Evolutionary conservation across 2,113 vertebrate genomes (phyloP).

Genomic region (Setophaga petechia): DNA sequence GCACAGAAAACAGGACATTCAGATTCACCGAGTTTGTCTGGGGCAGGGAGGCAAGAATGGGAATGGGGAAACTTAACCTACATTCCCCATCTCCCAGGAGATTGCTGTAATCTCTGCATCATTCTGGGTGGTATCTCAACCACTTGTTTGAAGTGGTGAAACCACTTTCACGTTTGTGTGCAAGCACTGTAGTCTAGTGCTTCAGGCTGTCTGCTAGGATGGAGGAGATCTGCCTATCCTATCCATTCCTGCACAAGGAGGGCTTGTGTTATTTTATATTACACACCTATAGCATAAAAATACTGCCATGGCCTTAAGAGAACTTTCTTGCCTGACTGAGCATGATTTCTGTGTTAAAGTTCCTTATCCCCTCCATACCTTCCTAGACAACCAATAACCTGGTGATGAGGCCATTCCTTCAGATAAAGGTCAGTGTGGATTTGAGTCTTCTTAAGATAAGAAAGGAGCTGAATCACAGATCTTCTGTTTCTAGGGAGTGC

Average conservation of each 20-base stretch:
- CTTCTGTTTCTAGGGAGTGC: neutral
- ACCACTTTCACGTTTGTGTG: neutral
- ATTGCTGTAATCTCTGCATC: neutral
- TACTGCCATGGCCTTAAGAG: neutral
- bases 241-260: neutral
- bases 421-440: neutral
- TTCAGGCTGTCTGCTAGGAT: slow-evolving; percentile 9
- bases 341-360: neutral
- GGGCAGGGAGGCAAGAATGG: neutral
- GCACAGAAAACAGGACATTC: neutral
- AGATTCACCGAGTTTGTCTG: neutral
- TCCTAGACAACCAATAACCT: neutral
- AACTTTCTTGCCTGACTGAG: neutral
- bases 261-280: neutral
- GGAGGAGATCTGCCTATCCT: neutral
- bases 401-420: neutral
- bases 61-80: neutral
- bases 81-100: slow-evolving; percentile 36
- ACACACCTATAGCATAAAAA: neutral
- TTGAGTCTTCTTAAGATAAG: neutral
- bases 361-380: neutral
- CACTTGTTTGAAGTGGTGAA: slow-evolving; percentile 38
- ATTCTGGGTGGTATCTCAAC: slow-evolving; percentile 33
- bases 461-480: neutral
- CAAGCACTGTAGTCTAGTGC: neutral